These are phyloP conservation scores for Drosophila mimetica DNA, from an alignment of 2,888 invertebrate genomes.

Conservation along the genomic window DNA sequence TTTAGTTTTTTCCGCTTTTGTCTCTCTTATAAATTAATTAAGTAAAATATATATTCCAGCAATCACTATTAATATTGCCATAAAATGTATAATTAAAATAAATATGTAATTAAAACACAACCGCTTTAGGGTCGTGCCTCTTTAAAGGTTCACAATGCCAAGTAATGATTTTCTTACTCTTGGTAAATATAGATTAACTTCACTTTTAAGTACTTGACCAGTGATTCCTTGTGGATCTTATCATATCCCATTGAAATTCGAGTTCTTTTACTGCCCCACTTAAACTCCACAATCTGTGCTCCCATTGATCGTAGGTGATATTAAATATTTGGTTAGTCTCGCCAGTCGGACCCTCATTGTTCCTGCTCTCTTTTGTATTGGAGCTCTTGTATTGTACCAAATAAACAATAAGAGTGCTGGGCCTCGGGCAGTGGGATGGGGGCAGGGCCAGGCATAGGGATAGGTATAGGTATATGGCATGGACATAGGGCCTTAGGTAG, in stretches of 20 bases:
- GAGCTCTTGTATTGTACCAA: conserved; percentile 56
- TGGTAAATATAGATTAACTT: not conserved
- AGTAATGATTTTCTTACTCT: not conserved
- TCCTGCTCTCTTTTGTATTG: conserved; percentile 64
- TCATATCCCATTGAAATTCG: not conserved
- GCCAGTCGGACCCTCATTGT: conserved; percentile 54
- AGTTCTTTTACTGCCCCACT: not conserved
- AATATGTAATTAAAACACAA: too few species aligned
- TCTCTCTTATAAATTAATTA: too few species aligned
- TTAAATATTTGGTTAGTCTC: conserved; percentile 41
- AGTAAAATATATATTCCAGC: too few species aligned
- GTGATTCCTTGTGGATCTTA: not conserved
- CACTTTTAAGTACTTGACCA: not conserved
- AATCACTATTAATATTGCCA: too few species aligned
- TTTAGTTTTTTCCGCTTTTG: too few species aligned
- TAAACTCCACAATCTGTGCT: not conserved
- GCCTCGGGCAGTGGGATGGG: conserved; percentile 17
- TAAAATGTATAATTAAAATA: too few species aligned
- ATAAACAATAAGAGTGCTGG: conserved; percentile 59
- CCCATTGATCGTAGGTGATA: conserved; percentile 49
- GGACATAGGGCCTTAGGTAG: conserved; percentile 22
- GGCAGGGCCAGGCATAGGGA: conserved; percentile 3
- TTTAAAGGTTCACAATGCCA: too few species aligned
- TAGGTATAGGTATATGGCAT: conserved; percentile 10
- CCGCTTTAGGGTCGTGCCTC: too few species aligned